phyloP scores from a whole-genome alignment of 2,113 vertebrate genomes.

The Campylomormyrus tamandua region DNA sequence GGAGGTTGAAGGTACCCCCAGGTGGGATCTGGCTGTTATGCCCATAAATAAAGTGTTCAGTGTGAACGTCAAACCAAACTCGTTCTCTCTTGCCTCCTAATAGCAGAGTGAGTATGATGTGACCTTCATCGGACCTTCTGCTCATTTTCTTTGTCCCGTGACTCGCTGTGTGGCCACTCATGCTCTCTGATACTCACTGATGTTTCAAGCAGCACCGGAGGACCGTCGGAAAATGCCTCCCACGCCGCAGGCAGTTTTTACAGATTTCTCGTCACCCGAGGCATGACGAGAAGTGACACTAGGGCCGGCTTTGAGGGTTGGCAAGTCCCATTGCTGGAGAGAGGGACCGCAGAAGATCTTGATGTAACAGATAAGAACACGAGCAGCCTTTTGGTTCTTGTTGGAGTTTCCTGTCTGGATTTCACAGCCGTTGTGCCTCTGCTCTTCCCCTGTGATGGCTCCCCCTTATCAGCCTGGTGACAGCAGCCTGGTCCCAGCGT shows the following conservation, averaged over 20 bases:
- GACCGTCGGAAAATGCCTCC: neutral
- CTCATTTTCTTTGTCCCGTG: neutral
- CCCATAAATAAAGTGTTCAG: neutral
- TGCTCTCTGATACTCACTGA: neutral
- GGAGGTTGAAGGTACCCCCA: neutral
- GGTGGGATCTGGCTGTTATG: neutral
- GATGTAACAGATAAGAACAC: neutral
- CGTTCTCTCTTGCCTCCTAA: neutral
- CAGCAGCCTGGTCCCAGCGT: neutral
- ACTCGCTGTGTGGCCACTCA: neutral
- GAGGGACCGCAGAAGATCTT: neutral
- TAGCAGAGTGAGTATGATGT: neutral
- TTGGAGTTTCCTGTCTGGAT: neutral
- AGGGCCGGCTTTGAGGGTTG: neutral
- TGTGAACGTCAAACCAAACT: neutral
- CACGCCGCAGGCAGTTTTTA: neutral
- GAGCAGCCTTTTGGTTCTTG: neutral
- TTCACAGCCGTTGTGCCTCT: neutral
- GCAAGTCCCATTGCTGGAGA: neutral
- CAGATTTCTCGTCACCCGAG: neutral
- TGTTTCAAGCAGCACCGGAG: neutral
- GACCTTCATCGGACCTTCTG: neutral
- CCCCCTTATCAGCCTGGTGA: neutral
- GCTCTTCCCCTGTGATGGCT: neutral
- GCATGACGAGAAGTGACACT: neutral